These are phyloP conservation scores for Aplidium turbinatum DNA, from an alignment of 23 tunicate genomes.

Conservation along the genomic window DNA sequence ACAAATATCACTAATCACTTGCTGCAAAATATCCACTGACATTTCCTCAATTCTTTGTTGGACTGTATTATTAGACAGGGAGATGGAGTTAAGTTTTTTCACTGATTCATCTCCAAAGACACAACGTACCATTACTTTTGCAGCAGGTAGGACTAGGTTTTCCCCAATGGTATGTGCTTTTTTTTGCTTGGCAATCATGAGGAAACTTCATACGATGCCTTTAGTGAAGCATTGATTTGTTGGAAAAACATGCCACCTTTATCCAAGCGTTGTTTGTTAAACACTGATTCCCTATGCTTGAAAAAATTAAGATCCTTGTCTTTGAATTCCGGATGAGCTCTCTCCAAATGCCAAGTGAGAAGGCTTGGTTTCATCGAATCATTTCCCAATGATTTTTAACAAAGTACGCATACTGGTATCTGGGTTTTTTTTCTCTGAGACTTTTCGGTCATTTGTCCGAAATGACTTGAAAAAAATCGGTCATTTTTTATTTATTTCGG, in stretches of 20 bases:
- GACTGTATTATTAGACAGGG: constrained; percentile 3
- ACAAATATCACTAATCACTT: constrained; percentile 29
- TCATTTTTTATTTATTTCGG: too few relatives aligned
- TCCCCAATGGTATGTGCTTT: constrained; percentile 18
- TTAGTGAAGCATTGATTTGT: constrained; percentile 21
- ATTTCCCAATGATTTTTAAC: constrained; percentile 20
- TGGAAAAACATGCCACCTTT: constrained; percentile 15
- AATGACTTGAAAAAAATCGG: too few relatives aligned
- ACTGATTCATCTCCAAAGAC: constrained; percentile 29
- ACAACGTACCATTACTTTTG: constrained; percentile 16
- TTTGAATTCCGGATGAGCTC: constrained; percentile 22
- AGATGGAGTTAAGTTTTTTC: constrained; percentile 14
- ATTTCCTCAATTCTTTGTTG: constrained; percentile 18
- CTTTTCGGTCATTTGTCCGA: too few relatives aligned
- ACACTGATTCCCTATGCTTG: constrained; percentile 18
- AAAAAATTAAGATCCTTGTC: constrained; percentile 11
- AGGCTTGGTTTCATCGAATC: constrained; percentile 22
- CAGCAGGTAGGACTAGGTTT: constrained; percentile 9
- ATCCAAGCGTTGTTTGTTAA: constrained; percentile 24
- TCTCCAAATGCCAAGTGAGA: constrained; percentile 20
- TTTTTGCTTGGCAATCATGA: constrained; percentile 21
- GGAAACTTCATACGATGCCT: constrained; percentile 7
- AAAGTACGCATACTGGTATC: constrained; percentile 6
- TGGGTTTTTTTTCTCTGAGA: too few relatives aligned
- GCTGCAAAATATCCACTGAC: constrained; percentile 30